These are phyloP conservation scores for Tachyglossus aculeatus DNA, from an alignment of 2,797 vertebrate species.

Conservation along the genomic window DNA sequence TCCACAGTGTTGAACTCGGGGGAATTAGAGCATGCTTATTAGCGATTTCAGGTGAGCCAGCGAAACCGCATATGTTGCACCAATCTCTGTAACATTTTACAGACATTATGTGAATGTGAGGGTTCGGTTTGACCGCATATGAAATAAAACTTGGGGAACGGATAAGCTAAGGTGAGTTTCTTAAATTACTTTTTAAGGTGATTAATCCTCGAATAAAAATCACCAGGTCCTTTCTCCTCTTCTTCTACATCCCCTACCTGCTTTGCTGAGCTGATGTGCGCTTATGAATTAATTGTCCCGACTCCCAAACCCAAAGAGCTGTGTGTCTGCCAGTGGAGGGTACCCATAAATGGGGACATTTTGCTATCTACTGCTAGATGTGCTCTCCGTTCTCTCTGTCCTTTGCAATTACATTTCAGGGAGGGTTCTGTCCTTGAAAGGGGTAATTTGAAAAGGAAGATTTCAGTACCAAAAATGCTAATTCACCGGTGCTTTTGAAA, in stretches of 20 bases:
- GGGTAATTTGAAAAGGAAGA: not conserved
- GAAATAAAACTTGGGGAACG: constrained; percentile 34
- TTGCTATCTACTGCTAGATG: not conserved
- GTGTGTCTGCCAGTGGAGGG: not conserved
- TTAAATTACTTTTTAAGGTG: not conserved
- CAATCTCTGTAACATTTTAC: constrained; percentile 19
- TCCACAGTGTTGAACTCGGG: constrained; percentile 7
- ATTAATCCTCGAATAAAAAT: not conserved
- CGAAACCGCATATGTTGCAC: not conserved
- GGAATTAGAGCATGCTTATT: constrained; percentile 14
- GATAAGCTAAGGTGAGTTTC: not conserved
- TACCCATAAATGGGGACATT: not conserved
- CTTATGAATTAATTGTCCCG: not conserved
- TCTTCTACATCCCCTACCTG: not conserved
- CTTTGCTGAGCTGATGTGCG: no score
- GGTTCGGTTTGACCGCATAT: not conserved
- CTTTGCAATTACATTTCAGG: not conserved
- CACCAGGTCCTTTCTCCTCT: not conserved
- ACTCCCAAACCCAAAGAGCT: not conserved
- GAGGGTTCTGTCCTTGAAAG: not conserved
- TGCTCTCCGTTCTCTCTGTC: not conserved
- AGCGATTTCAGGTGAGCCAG: constrained; percentile 24
- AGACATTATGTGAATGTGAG: not conserved
- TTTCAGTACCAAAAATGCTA: not conserved
- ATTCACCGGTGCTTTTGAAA: constrained; percentile 7